These are phyloP conservation scores for Tenthredo amoena DNA, from an alignment of 2,888 invertebrate species.

Conservation along the genomic window DNA sequence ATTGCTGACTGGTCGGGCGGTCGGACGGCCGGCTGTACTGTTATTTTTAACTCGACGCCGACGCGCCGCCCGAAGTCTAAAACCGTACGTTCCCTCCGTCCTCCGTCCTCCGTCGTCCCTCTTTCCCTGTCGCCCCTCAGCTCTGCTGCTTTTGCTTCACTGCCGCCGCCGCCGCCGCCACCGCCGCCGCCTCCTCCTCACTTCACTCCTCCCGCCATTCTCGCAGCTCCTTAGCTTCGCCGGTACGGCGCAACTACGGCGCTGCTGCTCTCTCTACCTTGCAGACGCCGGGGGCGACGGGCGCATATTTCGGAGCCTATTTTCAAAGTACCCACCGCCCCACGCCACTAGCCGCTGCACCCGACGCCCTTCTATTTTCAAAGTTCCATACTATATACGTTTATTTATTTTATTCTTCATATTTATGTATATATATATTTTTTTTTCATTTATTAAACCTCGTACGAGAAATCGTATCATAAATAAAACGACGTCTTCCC, in stretches of 20 bases:
- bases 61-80: conserved; percentile 76
- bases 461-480: not conserved
- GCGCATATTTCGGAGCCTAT: conserved; percentile 70
- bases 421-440: too few relatives aligned
- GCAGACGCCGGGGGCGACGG: conserved; percentile 51
- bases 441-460: not conserved
- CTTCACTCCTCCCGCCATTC: conserved; percentile 56
- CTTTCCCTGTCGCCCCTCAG: conserved; percentile 63
- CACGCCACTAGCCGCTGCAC: not conserved
- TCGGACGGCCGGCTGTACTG: conserved; percentile 71
- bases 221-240: conserved; percentile 46
- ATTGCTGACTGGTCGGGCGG: conserved; percentile 59
- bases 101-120: conserved; percentile 59
- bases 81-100: conserved; percentile 73
- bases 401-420: not conserved
- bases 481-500: not conserved
- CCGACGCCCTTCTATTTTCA: conserved; percentile 68
- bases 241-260: conserved; percentile 54
- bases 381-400: conserved; percentile 57
- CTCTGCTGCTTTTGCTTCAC: conserved; percentile 24
- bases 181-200: conserved; percentile 58
- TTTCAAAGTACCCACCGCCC: conserved; percentile 67
- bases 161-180: conserved; percentile 54
- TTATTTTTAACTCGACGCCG: conserved; percentile 78
- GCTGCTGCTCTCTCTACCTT: conserved; percentile 51